phyloP scores from a whole-genome alignment of 2,113 vertebrate genomes.

The Semnopithecus entellus region DNA sequence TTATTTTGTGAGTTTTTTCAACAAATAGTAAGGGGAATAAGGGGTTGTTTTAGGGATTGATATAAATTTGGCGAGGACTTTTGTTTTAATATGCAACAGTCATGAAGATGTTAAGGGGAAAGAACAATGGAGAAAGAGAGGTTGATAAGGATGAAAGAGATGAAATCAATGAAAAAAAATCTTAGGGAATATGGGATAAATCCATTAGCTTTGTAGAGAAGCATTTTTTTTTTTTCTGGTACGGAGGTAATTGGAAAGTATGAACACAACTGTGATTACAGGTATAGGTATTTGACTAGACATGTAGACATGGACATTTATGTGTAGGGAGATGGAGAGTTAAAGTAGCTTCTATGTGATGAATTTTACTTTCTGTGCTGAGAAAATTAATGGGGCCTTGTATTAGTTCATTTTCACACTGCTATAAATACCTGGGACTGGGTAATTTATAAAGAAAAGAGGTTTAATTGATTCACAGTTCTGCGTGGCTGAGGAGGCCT shows the following conservation, averaged over 20 bases:
- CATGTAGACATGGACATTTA: neutral
- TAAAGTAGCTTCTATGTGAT: neutral
- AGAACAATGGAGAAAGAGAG: neutral
- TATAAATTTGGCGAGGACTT: neutral
- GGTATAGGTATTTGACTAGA: neutral
- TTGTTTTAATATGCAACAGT: neutral
- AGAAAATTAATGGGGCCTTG: neutral
- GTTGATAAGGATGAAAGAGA: neutral
- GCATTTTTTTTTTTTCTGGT: neutral
- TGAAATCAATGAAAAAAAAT: neutral
- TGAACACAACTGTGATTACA: neutral
- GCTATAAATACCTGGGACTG: too few relatives aligned
- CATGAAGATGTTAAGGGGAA: neutral
- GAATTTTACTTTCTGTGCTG: neutral
- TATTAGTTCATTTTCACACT: too few relatives aligned
- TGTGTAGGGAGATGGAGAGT: neutral
- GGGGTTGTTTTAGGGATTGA: neutral
- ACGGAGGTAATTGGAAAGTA: neutral
- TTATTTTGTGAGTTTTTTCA: constrained; percentile 26
- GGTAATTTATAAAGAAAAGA: too few relatives aligned
- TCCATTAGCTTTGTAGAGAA: neutral
- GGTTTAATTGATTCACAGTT: too few relatives aligned
- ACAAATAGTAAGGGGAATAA: neutral
- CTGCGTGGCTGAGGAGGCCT: too few relatives aligned
- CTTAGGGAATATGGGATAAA: neutral